phyloP scores from a whole-genome alignment of 2,888 invertebrate genomes.

The Apotomis betuletana region DNA sequence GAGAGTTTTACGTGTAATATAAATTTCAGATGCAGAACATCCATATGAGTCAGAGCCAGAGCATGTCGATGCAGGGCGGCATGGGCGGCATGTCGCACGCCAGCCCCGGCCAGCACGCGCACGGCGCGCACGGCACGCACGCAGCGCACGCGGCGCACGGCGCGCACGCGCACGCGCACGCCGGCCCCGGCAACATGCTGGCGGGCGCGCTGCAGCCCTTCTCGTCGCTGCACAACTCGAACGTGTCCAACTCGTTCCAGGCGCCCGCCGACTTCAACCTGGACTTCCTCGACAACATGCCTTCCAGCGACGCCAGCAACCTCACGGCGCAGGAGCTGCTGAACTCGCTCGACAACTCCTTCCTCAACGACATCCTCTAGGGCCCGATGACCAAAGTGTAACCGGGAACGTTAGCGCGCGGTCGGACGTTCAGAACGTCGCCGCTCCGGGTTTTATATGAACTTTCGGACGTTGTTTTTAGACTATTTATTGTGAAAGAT shows the following conservation, averaged over 20 bases:
- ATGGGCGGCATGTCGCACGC: slow-evolving; percentile 58
- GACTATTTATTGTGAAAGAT: slow-evolving; percentile 75
- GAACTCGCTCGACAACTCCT: slow-evolving; percentile 91
- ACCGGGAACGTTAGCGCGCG: slow-evolving; percentile 65
- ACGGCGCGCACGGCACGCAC: slow-evolving; percentile 43
- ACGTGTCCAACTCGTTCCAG: slow-evolving; percentile 77
- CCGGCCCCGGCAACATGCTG: slow-evolving; percentile 47
- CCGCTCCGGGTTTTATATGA: slow-evolving; percentile 59
- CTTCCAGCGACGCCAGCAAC: slow-evolving; percentile 88
- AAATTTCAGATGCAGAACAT: slow-evolving; percentile 84
- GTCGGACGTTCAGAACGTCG: slow-evolving; percentile 46
- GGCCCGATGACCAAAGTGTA: slow-evolving; percentile 73
- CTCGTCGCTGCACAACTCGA: slow-evolving; percentile 68
- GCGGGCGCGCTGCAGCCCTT: slow-evolving; percentile 49
- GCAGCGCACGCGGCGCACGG: slow-evolving; percentile 50
- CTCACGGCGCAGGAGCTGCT: slow-evolving; percentile 92
- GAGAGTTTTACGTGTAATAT: too few relatives aligned
- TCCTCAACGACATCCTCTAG: slow-evolving; percentile 86
- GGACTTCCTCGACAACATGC: slow-evolving; percentile 93
- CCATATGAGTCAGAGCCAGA: slow-evolving; percentile 88
- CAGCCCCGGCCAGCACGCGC: slow-evolving; percentile 44
- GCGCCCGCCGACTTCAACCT: slow-evolving; percentile 88
- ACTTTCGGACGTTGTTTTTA: slow-evolving; percentile 75
- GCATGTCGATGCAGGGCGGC: slow-evolving; percentile 81
- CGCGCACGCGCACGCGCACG: slow-evolving; percentile 42